phyloP scores from a whole-genome alignment of 2,113 vertebrate genomes.

The Alouatta palliata region DNA sequence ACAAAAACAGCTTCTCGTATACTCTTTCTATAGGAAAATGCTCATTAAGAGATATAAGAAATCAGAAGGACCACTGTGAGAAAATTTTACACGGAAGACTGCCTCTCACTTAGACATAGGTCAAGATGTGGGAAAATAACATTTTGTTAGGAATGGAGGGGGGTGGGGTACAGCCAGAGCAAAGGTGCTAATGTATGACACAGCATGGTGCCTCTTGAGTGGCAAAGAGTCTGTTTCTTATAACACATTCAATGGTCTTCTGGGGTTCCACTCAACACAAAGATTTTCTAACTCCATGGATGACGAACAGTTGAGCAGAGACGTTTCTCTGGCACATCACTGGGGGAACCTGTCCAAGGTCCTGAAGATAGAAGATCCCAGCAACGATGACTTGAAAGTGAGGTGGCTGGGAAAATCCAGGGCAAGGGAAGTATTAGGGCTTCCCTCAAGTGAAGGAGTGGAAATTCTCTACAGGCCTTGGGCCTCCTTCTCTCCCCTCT shows the following conservation, averaged over 20 bases:
- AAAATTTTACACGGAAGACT: not conserved
- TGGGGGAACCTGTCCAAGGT: not conserved
- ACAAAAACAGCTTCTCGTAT: not conserved
- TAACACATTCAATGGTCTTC: not conserved
- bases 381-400: not conserved
- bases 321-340: not conserved
- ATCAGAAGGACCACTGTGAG: not conserved
- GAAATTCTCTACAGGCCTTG: not conserved
- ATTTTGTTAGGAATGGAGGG: accelerated
- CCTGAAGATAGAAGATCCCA: not conserved
- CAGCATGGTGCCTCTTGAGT: not conserved
- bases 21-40: not conserved
- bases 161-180: not conserved
- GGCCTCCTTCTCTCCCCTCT: not conserved
- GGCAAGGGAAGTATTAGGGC: not conserved
- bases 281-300: not conserved
- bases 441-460: not conserved
- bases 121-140: not conserved
- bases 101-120: not conserved
- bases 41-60: not conserved
- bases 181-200: too few species aligned
- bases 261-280: not conserved
- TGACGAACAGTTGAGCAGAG: not conserved
- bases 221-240: not conserved
- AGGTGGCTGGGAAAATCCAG: not conserved